phyloP scores from a whole-genome alignment of 1,140 invertebrate genomes.

The Drosophila melanica region DNA sequence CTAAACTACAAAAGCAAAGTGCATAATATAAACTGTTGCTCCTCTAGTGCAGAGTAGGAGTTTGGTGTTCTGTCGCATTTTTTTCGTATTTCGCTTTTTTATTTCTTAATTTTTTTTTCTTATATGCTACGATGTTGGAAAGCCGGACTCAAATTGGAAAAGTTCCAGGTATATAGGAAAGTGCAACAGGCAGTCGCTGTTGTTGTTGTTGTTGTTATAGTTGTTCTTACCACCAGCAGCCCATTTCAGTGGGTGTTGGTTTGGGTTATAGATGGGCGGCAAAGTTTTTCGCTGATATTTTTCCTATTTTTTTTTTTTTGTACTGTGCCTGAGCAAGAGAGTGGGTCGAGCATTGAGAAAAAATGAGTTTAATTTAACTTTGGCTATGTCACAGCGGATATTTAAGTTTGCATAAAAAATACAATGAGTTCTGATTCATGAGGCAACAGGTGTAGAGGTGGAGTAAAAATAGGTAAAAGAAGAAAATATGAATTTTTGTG shows the following conservation, averaged over 20 bases:
- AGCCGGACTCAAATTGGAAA: slow-evolving; percentile 41
- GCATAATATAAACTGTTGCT: slow-evolving; percentile 77
- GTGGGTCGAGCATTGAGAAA: slow-evolving; percentile 17
- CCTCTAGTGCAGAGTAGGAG: slow-evolving; percentile 24
- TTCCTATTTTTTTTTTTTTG: slow-evolving; percentile 43
- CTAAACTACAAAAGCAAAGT: slow-evolving; percentile 37
- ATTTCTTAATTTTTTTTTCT: slow-evolving; percentile 45
- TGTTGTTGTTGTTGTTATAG: slow-evolving; percentile 36
- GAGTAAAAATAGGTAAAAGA: slow-evolving; percentile 5
- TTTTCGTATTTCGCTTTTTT: slow-evolving; percentile 58
- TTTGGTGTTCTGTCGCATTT: slow-evolving; percentile 55
- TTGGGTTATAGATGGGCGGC: slow-evolving; percentile 18
- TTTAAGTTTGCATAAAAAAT: slow-evolving; percentile 38
- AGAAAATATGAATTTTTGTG: not conserved
- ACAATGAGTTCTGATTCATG: slow-evolving; percentile 37
- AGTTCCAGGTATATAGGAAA: slow-evolving; percentile 58
- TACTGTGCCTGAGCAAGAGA: not conserved
- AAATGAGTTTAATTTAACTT: slow-evolving; percentile 80
- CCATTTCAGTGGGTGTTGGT: slow-evolving; percentile 22
- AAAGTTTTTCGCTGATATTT: slow-evolving; percentile 43
- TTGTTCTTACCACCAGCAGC: slow-evolving; percentile 1
- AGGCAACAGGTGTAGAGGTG: slow-evolving; percentile 58
- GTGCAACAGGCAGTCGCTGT: slow-evolving; percentile 79
- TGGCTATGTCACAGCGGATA: slow-evolving; percentile 45
- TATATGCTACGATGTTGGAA: slow-evolving; percentile 52